Evolutionary conservation across 2,888 invertebrate species (phyloP).

Genomic region (Pristionchus japonicus): DNA sequence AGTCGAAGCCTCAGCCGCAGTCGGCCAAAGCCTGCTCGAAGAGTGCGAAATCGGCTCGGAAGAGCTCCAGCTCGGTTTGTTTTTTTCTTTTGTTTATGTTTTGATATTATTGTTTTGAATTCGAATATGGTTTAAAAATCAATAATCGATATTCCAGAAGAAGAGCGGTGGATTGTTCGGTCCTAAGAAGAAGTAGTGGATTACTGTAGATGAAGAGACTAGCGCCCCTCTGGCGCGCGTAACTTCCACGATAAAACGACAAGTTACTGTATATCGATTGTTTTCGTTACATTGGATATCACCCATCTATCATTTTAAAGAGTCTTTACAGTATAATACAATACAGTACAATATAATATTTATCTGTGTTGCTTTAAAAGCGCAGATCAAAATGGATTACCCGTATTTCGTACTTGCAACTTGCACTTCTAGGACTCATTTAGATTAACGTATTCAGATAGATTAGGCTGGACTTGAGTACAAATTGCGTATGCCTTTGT

Average conservation of each 20-base stretch:
- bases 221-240: neutral
- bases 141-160: too few relatives aligned
- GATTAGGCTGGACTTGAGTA: too few relatives aligned
- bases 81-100: neutral
- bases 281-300: too few relatives aligned
- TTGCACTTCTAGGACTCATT: too few relatives aligned
- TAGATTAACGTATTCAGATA: too few relatives aligned
- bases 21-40: neutral
- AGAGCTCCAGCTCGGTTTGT: neutral
- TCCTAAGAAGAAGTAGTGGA: neutral
- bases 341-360: too few relatives aligned
- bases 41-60: neutral
- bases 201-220: neutral
- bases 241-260: conserved; percentile 1
- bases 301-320: too few relatives aligned
- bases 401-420: too few relatives aligned
- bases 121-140: neutral
- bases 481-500: too few relatives aligned
- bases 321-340: too few relatives aligned
- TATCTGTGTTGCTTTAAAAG: too few relatives aligned
- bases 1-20: neutral
- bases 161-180: neutral
- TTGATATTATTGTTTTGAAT: neutral
- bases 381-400: too few relatives aligned
- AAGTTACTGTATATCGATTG: conserved; percentile 4